These are phyloP conservation scores for Pachycephala philippinensis DNA, from an alignment of 2,113 vertebrate genomes.

Conservation along the genomic window DNA sequence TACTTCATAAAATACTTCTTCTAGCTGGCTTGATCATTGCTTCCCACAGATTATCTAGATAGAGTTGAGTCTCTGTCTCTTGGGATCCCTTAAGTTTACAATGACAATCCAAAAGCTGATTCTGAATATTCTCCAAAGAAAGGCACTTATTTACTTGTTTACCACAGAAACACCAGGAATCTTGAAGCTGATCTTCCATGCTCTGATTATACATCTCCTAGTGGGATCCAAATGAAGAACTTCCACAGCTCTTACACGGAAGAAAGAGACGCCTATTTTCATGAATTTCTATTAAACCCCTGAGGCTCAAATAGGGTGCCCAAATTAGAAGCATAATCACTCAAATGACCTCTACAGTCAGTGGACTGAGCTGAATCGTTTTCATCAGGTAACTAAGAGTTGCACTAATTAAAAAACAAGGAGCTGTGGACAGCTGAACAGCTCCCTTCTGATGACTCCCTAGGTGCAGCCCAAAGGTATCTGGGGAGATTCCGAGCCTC, in stretches of 20 bases:
- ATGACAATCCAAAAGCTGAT: not conserved
- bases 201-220: not conserved
- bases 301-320: not conserved
- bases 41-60: not conserved
- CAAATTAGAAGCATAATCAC: not conserved
- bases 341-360: not conserved
- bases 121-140: not conserved
- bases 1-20: not conserved
- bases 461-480: not conserved
- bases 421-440: not conserved
- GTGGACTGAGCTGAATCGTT: not conserved
- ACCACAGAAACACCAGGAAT: not conserved
- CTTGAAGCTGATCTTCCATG: not conserved
- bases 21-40: not conserved
- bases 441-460: not conserved
- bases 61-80: not conserved
- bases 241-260: not conserved
- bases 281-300: not conserved
- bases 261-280: not conserved
- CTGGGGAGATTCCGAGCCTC: not conserved
- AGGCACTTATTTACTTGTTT: not conserved
- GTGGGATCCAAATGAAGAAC: not conserved
- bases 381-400: not conserved
- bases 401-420: not conserved
- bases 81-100: not conserved